Conservation (phyloP, 1,140 invertebrate genomes). For the Odontomachus brunneus region DNA sequence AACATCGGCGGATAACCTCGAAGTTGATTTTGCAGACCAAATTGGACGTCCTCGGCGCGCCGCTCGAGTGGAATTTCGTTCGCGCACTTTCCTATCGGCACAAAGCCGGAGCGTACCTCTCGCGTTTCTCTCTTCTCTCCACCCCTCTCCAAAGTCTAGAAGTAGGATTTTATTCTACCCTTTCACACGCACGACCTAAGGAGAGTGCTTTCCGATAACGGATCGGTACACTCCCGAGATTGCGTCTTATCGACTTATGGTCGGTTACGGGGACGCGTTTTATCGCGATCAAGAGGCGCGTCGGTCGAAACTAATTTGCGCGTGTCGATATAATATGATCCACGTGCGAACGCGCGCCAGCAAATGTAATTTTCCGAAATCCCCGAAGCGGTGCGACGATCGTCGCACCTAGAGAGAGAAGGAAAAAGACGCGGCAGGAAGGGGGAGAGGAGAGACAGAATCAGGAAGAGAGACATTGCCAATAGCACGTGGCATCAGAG, state of each 20-base stretch:
- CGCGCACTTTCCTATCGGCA: slow-evolving; percentile 33
- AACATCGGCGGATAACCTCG: slow-evolving; percentile 32
- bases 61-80: slow-evolving; percentile 47
- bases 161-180: slow-evolving; percentile 60
- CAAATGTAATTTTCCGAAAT: slow-evolving; percentile 19
- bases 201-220: slow-evolving; percentile 61
- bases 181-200: slow-evolving; percentile 51
- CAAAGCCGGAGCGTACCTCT: slow-evolving; percentile 22
- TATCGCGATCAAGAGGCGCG: slow-evolving; percentile 37
- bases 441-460: not conserved
- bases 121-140: not conserved
- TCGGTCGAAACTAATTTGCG: slow-evolving; percentile 62
- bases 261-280: slow-evolving; percentile 28
- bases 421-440: not conserved
- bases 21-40: slow-evolving; percentile 64
- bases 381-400: slow-evolving; percentile 5
- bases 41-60: slow-evolving; percentile 52
- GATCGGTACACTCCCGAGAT: slow-evolving; percentile 49
- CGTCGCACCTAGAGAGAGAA: not conserved
- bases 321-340: slow-evolving; percentile 17
- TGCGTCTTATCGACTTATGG: slow-evolving; percentile 38
- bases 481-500: not conserved
- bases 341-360: not conserved
- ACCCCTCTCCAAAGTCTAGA: not conserved
- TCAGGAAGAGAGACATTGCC: not conserved